Percentiles rank a stretch among this genome's conserved stretches.
These are phyloP conservation scores for Heliconius congener DNA, from an alignment of 1,140 invertebrate genomes.

Conservation along the genomic window DNA sequence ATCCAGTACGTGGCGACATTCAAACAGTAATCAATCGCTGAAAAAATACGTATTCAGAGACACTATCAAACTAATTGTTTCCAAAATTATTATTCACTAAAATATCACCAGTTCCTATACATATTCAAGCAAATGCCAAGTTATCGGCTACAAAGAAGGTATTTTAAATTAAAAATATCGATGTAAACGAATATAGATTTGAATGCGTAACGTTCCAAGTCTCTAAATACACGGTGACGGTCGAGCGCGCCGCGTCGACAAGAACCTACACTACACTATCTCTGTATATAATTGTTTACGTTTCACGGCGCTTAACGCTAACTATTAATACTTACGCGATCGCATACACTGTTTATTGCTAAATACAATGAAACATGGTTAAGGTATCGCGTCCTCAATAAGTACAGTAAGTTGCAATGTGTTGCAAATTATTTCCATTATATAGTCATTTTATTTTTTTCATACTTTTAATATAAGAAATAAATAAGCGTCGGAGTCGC, in stretches of 20 bases:
- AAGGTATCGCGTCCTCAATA: slow-evolving; percentile 2
- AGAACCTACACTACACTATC: slow-evolving; percentile 31
- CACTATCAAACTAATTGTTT: not conserved
- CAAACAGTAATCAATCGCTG: not conserved
- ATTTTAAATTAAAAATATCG: not conserved
- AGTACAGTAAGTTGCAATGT: not conserved
- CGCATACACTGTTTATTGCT: slow-evolving; percentile 2
- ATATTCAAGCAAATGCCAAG: not conserved
- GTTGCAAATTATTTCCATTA: not conserved
- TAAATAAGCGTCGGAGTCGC: not conserved
- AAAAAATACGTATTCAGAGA: not conserved
- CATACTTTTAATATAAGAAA: not conserved
- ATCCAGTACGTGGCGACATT: not conserved
- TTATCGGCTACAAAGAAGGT: too few relatives aligned
- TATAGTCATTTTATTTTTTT: not conserved
- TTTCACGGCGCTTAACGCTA: slow-evolving; percentile 43
- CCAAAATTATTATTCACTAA: not conserved
- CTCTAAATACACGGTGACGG: not conserved
- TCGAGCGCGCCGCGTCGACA: slow-evolving; percentile 32
- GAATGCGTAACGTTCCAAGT: not conserved
- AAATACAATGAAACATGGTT: slow-evolving; percentile 12
- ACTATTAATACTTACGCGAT: slow-evolving; percentile 41
- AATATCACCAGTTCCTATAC: not conserved
- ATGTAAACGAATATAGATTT: not conserved
- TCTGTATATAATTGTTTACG: slow-evolving; percentile 39